Percentiles rank a stretch among this genome's conserved stretches.
Conservation (phyloP, 2,113 vertebrate genomes). For the Rutilus rutilus region DNA sequence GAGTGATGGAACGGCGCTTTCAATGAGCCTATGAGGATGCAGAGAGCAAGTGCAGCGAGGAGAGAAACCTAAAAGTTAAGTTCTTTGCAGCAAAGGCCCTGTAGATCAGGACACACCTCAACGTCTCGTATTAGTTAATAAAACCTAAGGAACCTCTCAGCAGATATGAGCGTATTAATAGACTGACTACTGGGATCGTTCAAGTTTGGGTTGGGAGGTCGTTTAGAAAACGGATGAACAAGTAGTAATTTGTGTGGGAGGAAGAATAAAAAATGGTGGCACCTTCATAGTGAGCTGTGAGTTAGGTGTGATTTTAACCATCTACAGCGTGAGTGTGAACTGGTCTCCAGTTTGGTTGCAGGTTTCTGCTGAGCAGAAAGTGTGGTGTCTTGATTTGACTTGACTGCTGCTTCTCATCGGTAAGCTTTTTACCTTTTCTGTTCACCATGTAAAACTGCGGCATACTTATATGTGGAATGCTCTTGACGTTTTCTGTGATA, state of each 20-base stretch:
- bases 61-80: constrained; percentile 35
- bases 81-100: constrained; percentile 37
- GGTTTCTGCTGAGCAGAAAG: constrained; percentile 26
- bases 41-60: constrained; percentile 28
- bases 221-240: background rate
- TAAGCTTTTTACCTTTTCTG: constrained; percentile 36
- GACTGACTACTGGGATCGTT: constrained; percentile 1
- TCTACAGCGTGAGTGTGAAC: constrained; percentile 4
- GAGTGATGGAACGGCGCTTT: constrained; percentile 10
- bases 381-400: background rate
- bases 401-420: constrained; percentile 19
- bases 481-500: background rate
- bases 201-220: background rate
- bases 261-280: constrained; percentile 30
- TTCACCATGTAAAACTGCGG: background rate
- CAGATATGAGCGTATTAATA: constrained; percentile 3
- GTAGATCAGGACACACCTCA: constrained; percentile 8
- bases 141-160: background rate
- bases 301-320: constrained; percentile 21
- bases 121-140: background rate
- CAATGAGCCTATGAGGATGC: constrained; percentile 47
- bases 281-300: constrained; percentile 37
- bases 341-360: constrained; percentile 19
- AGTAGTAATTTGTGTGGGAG: background rate
- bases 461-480: background rate